Conservation (phyloP, 2,113 vertebrate species). For the Solea senegalensis region DNA sequence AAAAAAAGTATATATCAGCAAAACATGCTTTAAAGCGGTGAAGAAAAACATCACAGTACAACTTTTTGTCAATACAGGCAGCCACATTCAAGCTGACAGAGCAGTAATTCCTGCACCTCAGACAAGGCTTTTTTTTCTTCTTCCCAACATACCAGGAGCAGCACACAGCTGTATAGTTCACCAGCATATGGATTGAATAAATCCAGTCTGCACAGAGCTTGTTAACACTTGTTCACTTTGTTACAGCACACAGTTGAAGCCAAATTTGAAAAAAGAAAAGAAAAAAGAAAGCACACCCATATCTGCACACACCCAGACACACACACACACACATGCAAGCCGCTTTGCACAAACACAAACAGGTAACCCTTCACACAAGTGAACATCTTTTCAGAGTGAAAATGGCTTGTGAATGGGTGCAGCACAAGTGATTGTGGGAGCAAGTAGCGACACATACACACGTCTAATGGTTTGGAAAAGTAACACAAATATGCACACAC, state of each 20-base stretch:
- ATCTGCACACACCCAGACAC: conserved; percentile 34
- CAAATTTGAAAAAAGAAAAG: conserved; percentile 36
- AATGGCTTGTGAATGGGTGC: conserved; percentile 14
- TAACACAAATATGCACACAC: conserved; percentile 10
- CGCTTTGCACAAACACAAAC: conserved; percentile 16
- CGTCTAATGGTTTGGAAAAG: conserved; percentile 11
- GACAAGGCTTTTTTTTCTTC: conserved; percentile 65
- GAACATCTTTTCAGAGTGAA: conserved; percentile 6
- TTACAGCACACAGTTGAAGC: conserved; percentile 47
- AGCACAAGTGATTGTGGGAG: conserved; percentile 10
- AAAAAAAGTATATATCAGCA: conserved; percentile 18
- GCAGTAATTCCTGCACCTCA: conserved; percentile 42
- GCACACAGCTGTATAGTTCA: conserved; percentile 70
- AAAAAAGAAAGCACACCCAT: conserved; percentile 45
- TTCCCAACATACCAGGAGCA: conserved; percentile 60
- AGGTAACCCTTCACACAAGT: neutral
- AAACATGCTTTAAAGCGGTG: conserved; percentile 20
- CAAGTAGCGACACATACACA: conserved; percentile 27
- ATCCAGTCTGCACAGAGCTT: conserved; percentile 74
- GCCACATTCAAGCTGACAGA: conserved; percentile 56
- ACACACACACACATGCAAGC: conserved; percentile 7
- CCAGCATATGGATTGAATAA: conserved; percentile 81
- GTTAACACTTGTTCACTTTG: conserved; percentile 81
- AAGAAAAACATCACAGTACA: neutral
- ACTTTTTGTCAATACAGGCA: conserved; percentile 30